These are phyloP conservation scores for Agrilus cyanescens DNA, from an alignment of 2,888 invertebrate species.

Conservation along the genomic window DNA sequence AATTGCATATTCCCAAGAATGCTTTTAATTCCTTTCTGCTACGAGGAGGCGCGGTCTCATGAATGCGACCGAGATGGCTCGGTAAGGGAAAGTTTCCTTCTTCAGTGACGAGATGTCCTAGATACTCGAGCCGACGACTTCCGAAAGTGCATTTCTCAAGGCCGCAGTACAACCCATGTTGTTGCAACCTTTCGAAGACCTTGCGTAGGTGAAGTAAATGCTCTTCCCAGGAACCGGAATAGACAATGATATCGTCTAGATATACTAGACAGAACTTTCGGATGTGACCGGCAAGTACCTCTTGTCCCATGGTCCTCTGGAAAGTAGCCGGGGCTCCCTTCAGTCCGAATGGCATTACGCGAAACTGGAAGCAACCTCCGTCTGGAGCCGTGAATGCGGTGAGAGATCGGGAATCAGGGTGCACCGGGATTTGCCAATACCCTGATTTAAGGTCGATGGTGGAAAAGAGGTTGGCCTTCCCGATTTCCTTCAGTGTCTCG, in stretches of 20 bases:
- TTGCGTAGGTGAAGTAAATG: constrained; percentile 11
- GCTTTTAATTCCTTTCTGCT: constrained; percentile 9
- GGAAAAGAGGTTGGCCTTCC: constrained; percentile 19
- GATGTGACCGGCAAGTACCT: constrained; percentile 14
- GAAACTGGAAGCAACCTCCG: constrained; percentile 20
- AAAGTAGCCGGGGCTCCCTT: constrained; percentile 22
- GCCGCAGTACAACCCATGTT: constrained; percentile 9
- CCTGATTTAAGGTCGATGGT: constrained; percentile 22
- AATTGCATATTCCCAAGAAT: constrained; percentile 18
- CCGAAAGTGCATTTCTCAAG: constrained; percentile 13
- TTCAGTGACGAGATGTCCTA: constrained; percentile 10
- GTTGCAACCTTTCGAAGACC: constrained; percentile 14
- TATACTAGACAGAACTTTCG: constrained; percentile 17
- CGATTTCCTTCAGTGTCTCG: constrained; percentile 17
- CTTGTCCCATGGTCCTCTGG: constrained; percentile 19
- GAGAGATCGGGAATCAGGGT: constrained; percentile 3
- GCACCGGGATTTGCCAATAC: constrained; percentile 25
- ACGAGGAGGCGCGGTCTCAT: constrained; percentile 2
- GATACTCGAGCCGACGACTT: not conserved
- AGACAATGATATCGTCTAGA: constrained; percentile 22
- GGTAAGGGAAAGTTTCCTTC: constrained; percentile 8
- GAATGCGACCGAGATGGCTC: constrained; percentile 8
- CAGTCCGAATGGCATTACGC: constrained; percentile 21
- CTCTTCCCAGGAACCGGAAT: constrained; percentile 9
- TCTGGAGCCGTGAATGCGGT: constrained; percentile 15